Evolutionary conservation across 2,797 vertebrate genomes (phyloP).

Genomic region (Argyrosomus regius): DNA sequence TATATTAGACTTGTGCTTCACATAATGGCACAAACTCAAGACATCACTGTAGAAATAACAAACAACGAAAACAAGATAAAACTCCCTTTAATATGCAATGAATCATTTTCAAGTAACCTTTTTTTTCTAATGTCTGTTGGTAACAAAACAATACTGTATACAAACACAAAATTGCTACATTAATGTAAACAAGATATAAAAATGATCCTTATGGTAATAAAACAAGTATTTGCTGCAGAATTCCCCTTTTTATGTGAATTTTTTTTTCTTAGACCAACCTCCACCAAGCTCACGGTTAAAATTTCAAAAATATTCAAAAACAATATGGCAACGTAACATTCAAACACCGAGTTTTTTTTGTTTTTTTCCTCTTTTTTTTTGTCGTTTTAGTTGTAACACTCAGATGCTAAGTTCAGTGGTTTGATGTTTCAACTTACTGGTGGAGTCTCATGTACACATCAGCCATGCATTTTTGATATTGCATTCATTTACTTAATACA

Average conservation of each 20-base stretch:
- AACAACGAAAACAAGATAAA: constrained; percentile 83
- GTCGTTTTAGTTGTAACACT: constrained; percentile 72
- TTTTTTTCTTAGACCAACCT: constrained; percentile 70
- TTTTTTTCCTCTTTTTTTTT: constrained; percentile 39
- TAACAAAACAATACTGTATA: constrained; percentile 90
- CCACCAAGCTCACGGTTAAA: constrained; percentile 78
- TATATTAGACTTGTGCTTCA: background rate
- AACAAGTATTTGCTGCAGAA: constrained; percentile 83
- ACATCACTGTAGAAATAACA: constrained; percentile 32
- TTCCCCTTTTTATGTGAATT: constrained; percentile 75
- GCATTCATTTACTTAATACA: constrained; percentile 80
- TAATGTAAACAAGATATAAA: constrained; percentile 89
- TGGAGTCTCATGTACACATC: constrained; percentile 80
- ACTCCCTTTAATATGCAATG: constrained; percentile 89
- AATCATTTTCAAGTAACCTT: constrained; percentile 87
- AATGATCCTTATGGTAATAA: constrained; percentile 86
- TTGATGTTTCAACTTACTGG: constrained; percentile 78
- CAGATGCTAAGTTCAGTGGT: constrained; percentile 78
- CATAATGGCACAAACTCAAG: background rate
- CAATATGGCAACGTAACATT: constrained; percentile 86
- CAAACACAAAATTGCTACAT: constrained; percentile 89
- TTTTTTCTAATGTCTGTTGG: constrained; percentile 84
- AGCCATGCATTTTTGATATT: constrained; percentile 86
- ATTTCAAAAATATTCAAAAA: constrained; percentile 78
- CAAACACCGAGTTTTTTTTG: constrained; percentile 73